phyloP scores from a whole-genome alignment of 2,113 vertebrate species.

The Euleptes europaea region DNA sequence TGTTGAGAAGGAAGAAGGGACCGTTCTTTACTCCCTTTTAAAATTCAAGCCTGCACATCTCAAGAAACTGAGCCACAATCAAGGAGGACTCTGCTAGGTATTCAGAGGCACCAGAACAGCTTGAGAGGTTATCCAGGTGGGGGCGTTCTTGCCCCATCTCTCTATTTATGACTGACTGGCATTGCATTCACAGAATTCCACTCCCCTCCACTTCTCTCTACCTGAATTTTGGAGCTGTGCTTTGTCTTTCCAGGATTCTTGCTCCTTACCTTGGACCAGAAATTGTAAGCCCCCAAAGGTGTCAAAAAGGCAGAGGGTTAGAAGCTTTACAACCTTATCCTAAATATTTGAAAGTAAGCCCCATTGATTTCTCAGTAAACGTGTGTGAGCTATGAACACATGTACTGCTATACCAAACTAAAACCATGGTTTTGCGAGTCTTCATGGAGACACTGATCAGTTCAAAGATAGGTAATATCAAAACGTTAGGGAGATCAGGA shows the following conservation, averaged over 20 bases:
- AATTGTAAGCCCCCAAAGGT: not conserved
- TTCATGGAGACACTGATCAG: too few relatives aligned
- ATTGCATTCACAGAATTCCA: not conserved
- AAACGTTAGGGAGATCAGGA: too few relatives aligned
- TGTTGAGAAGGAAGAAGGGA: not conserved
- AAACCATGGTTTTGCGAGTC: too few relatives aligned
- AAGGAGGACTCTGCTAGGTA: not conserved
- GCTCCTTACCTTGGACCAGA: not conserved
- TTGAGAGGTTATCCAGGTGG: rapidly evolving
- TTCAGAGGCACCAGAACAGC: too few relatives aligned
- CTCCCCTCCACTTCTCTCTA: not conserved
- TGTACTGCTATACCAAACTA: too few relatives aligned
- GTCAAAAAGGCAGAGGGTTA: not conserved
- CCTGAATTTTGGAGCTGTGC: not conserved
- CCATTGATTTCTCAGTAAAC: not conserved
- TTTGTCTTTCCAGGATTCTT: not conserved
- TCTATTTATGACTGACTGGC: not conserved
- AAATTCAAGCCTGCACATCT: not conserved
- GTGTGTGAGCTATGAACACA: too few relatives aligned
- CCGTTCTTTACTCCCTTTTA: not conserved
- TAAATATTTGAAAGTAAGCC: not conserved
- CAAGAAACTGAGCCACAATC: not conserved
- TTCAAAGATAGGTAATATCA: too few relatives aligned
- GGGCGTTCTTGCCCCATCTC: not conserved
- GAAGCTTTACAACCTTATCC: not conserved